phyloP scores from a whole-genome alignment of 2,113 vertebrate species.

The Ceuthmochares aereus region DNA sequence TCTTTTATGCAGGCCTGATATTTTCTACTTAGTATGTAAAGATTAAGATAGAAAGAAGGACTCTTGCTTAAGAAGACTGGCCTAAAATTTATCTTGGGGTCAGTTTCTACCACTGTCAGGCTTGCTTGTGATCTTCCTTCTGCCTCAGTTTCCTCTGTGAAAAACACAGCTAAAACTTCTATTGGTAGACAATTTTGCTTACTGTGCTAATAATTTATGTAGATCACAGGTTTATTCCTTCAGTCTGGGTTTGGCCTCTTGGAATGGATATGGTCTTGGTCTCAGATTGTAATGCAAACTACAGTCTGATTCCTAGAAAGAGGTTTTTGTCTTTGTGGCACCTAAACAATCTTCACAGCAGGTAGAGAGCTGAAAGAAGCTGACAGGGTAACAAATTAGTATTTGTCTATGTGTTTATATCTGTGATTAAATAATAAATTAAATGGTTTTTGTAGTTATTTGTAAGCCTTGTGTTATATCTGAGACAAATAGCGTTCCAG shows the following conservation, averaged over 20 bases:
- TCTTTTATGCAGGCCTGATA: neutral
- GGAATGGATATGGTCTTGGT: neutral
- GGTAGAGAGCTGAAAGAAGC: neutral
- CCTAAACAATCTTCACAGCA: neutral
- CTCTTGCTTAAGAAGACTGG: neutral
- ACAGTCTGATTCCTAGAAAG: neutral
- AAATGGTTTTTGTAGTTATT: neutral
- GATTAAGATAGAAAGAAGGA: neutral
- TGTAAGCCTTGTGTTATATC: neutral
- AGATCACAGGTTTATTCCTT: neutral
- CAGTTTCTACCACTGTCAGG: neutral
- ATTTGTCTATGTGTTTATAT: neutral
- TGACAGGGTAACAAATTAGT: neutral
- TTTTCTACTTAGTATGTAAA: neutral
- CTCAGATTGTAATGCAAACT: neutral
- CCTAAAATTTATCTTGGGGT: neutral
- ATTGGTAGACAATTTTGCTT: neutral
- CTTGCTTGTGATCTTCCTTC: neutral
- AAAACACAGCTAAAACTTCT: neutral
- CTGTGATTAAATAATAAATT: neutral
- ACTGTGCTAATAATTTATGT: neutral
- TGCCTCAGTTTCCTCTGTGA: accelerated
- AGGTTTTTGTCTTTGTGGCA: neutral
- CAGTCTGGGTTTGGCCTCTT: neutral
- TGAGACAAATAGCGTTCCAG: neutral